Conservation (phyloP, 2,113 vertebrate genomes). For the Melierax canorus region DNA sequence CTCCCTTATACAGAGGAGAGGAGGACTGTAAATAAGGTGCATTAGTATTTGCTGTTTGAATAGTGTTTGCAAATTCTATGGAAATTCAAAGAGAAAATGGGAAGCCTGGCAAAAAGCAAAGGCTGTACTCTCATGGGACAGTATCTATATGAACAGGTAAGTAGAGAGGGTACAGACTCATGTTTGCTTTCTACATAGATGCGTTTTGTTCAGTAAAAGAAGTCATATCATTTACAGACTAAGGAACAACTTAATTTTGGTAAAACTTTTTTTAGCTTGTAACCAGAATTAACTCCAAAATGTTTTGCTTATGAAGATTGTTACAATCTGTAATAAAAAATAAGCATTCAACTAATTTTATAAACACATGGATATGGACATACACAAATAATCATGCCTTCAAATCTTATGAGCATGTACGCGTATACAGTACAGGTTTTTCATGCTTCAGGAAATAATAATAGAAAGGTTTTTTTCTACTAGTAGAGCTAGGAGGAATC, state of each 20-base stretch:
- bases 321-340: background rate
- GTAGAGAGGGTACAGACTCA: background rate
- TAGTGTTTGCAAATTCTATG: background rate
- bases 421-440: background rate
- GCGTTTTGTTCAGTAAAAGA: background rate
- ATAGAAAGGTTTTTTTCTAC: background rate
- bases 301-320: background rate
- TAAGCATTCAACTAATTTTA: background rate
- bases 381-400: background rate
- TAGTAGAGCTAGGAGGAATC: background rate
- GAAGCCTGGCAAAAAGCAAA: background rate
- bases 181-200: background rate
- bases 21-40: background rate
- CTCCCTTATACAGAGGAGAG: background rate
- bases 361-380: background rate
- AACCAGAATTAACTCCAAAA: background rate
- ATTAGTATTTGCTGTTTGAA: background rate
- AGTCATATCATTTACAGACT: background rate
- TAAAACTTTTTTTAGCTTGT: background rate
- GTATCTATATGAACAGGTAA: background rate
- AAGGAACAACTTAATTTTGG: background rate
- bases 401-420: background rate
- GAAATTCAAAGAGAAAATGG: background rate
- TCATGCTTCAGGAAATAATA: background rate
- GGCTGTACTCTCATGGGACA: background rate